These are phyloP conservation scores for Pluvianellus socialis DNA, from an alignment of 2,113 vertebrate genomes.

Conservation along the genomic window DNA sequence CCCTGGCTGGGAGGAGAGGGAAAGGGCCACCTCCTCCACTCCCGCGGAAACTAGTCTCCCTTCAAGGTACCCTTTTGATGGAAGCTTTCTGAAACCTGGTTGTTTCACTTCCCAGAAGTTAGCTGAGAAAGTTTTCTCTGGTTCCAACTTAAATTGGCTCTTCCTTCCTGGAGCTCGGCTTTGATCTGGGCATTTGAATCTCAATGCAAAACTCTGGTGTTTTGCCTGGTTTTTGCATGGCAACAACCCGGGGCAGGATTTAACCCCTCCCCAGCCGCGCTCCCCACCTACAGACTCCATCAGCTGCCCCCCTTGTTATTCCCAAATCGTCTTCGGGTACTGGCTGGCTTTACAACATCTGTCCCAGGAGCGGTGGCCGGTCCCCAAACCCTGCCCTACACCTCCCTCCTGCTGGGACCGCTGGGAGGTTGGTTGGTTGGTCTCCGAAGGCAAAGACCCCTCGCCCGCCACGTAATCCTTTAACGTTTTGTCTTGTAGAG, in stretches of 20 bases:
- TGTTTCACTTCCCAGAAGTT: constrained; percentile 53
- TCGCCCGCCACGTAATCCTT: neutral
- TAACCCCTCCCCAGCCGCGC: neutral
- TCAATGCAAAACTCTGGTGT: neutral
- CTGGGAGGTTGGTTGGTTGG: neutral
- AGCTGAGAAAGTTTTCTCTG: constrained; percentile 45
- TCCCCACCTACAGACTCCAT: fast-evolving
- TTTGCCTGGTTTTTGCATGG: neutral
- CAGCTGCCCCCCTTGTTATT: neutral
- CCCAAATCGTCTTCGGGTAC: fast-evolving
- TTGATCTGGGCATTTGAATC: constrained; percentile 56
- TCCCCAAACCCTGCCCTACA: neutral
- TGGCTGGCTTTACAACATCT: neutral
- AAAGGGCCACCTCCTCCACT: neutral
- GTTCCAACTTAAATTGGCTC: constrained; percentile 49
- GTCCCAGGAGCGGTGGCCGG: fast-evolving
- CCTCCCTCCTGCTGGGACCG: neutral
- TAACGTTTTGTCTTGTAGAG: no score
- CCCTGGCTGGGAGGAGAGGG: neutral
- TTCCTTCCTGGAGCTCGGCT: constrained; percentile 58
- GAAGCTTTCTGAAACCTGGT: constrained; percentile 5
- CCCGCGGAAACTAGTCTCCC: neutral
- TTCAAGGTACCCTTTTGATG: neutral
- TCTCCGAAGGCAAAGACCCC: neutral
- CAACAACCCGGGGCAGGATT: neutral